phyloP scores from a whole-genome alignment of 1,140 invertebrate genomes.

The Lucilia cuprina region DNA sequence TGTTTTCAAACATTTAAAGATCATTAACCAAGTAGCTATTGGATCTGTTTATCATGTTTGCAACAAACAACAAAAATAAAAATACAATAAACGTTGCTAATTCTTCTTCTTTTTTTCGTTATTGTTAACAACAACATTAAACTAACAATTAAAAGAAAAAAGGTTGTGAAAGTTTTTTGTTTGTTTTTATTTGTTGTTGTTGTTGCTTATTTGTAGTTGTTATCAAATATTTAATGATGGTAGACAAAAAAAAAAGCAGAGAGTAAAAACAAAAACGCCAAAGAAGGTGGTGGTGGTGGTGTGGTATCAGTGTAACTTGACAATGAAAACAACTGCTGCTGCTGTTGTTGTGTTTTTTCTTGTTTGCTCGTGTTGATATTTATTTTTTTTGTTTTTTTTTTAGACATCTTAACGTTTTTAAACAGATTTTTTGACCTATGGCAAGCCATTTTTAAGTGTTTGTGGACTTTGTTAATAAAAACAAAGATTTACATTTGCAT shows the following conservation, averaged over 20 bases:
- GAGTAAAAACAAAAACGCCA: too few species aligned
- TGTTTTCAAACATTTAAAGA: not conserved
- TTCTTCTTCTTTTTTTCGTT: not conserved
- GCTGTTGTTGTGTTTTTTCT: not conserved
- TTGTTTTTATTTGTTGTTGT: not conserved
- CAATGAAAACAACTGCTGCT: not conserved
- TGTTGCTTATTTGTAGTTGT: not conserved
- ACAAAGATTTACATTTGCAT: not conserved
- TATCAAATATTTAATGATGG: not conserved
- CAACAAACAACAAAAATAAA: not conserved
- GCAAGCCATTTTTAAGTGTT: not conserved
- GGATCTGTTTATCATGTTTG: not conserved
- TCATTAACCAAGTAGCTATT: not conserved
- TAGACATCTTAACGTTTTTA: not conserved
- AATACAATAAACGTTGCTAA: not conserved
- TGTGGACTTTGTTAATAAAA: not conserved
- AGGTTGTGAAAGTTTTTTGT: slow-evolving; percentile 14
- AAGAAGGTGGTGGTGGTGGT: not conserved
- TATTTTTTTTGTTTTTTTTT: not conserved
- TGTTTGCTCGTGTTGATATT: too few species aligned
- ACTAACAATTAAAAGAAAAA: not conserved
- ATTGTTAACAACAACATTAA: not conserved
- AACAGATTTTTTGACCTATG: not conserved
- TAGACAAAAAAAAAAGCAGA: not conserved
- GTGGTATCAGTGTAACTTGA: not conserved